A percentile compares a stretch with the other conserved stretches of the same genome.
Conservation (phyloP, 1,140 invertebrate genomes). For the Tribolium madens region DNA sequence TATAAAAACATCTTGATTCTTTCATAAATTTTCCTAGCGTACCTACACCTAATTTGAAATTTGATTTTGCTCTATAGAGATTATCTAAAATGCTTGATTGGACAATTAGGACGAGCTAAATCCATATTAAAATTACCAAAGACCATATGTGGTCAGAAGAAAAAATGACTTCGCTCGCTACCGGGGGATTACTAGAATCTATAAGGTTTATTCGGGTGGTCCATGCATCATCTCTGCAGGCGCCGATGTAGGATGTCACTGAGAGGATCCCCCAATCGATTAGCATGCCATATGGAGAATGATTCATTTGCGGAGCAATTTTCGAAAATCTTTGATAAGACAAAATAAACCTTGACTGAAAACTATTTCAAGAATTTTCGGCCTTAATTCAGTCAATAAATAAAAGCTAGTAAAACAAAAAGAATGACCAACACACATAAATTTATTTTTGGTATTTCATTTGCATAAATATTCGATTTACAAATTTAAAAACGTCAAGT, state of each 20-base stretch:
- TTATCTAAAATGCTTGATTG: background rate
- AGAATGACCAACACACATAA: conserved; percentile 1
- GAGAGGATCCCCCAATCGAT: conserved; percentile 42
- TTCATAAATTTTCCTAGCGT: no score
- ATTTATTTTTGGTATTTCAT: conserved; percentile 22
- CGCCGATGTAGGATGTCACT: conserved; percentile 49
- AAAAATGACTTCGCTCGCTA: background rate
- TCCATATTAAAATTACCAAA: background rate
- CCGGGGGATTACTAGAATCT: conserved; percentile 22
- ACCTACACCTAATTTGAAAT: no score
- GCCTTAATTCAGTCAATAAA: background rate
- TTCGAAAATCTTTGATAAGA: conserved; percentile 1
- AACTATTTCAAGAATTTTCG: background rate
- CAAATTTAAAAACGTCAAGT: conserved; percentile 14
- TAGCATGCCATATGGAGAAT: conserved; percentile 33
- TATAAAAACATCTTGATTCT: no score
- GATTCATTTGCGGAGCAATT: conserved; percentile 1
- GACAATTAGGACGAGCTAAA: background rate
- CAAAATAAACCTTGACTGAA: background rate
- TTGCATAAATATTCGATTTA: conserved; percentile 33
- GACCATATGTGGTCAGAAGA: background rate
- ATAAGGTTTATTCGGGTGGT: conserved; percentile 47
- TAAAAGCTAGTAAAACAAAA: conserved; percentile 18
- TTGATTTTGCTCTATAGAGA: no score
- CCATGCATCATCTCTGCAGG: conserved; percentile 51